Base-by-base conservation (phyloP, 2,888 invertebrate species). In the Mystacides longicornis region DNA sequence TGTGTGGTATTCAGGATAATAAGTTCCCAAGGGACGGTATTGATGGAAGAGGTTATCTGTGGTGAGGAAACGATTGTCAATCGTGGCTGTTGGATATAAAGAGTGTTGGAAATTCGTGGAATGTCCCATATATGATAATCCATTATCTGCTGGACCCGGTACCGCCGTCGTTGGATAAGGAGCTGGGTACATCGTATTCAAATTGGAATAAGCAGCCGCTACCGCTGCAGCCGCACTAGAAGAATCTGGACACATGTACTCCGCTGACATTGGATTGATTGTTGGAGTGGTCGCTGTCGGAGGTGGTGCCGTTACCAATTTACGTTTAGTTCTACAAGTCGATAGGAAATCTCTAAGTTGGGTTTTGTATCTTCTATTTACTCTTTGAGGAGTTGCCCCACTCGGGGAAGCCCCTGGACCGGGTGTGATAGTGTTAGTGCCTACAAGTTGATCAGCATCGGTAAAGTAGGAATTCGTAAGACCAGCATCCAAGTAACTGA, bases 401-500 rank as follows among this genome's bases (percentile, higher is more conserved):
- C 80, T 71, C 55, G 79, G 75, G 59, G 79, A 69, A 23, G 79
- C 71, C 64, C 77, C 77, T 27, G 79, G 77, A 2, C 79, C 74
- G 20, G 74, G 71, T 33, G 74, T 73, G 51, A 77, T 79, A 16
- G 83, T 77, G 60, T 79, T 81, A 55, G 81, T 81, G 43, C 80
- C 75, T 2, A 83, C 75, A 18, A 91, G 72, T 69, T 87, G 89
- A 67, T 93, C 92, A 46, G 85, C 82, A 67, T 93, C 93, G 5
- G 89, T 88, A 74, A 93, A 92, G 74, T 93, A 93, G 54, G 88
- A 85, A 67, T 91, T 93, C 16, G 93, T 92, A 61, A 95, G 79
- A 16, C 93, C 93, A 0, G 93, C 93, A 69, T 95, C 95, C 66
- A 97, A 81, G 74, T 98, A 98, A 69, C 96, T 96, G 54, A 94